These are phyloP conservation scores for Pocillopora meandrina DNA, from an alignment of 92 coral and sea anemone species.

Conservation along the genomic window DNA sequence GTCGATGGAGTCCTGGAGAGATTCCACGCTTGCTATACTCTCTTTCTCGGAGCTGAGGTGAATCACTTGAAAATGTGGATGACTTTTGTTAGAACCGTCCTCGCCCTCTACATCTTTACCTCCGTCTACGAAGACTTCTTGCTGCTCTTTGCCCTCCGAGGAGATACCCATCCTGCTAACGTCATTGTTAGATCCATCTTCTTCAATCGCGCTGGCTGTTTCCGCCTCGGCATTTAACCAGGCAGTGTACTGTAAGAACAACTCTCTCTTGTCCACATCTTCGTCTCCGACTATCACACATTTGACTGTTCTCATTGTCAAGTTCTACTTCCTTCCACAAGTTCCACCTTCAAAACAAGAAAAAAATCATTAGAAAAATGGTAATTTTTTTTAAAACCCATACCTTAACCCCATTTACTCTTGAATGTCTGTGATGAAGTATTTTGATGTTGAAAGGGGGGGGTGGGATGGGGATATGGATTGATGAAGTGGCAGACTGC, in stretches of 20 bases:
- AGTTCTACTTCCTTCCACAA: neutral
- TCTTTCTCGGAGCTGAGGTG: constrained; percentile 21
- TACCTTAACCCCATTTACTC: neutral
- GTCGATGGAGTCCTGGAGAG: constrained; percentile 28
- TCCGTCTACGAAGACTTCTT: constrained; percentile 32
- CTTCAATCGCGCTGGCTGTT: constrained; percentile 34
- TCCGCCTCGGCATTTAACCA: constrained; percentile 25
- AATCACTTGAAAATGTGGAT: constrained; percentile 36
- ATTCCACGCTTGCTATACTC: constrained; percentile 31
- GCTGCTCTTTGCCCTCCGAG: constrained; percentile 5
- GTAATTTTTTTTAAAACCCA: neutral
- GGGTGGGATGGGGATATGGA: too few relatives aligned
- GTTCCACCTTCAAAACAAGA: neutral
- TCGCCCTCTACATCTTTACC: constrained; percentile 1
- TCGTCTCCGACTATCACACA: constrained; percentile 87
- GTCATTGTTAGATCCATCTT: neutral
- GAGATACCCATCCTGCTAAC: neutral
- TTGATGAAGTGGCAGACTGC: too few relatives aligned
- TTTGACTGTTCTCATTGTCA: constrained; percentile 64
- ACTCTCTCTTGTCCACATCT: constrained; percentile 79
- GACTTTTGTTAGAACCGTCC: neutral
- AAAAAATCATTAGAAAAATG: neutral
- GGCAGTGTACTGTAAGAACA: constrained; percentile 54
- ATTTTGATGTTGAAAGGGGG: too few relatives aligned
- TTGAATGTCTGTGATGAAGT: too few relatives aligned